Percentiles rank a stretch among this genome's conserved stretches.
Conservation (phyloP, 1,140 invertebrate genomes). For the Oppia nitens region DNA sequence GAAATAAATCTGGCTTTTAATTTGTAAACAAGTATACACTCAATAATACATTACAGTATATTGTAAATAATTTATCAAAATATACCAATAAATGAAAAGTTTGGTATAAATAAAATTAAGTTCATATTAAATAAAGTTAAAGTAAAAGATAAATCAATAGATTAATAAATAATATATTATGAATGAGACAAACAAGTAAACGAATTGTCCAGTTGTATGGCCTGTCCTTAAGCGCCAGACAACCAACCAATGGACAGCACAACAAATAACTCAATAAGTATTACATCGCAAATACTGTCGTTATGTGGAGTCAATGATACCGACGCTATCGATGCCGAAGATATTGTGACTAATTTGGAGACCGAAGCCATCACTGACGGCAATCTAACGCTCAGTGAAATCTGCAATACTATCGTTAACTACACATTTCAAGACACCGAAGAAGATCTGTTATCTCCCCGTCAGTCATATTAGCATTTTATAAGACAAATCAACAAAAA, state of each 20-base stretch:
- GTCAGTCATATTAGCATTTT: neutral
- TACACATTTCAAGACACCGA: conserved; percentile 6
- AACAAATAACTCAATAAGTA: neutral
- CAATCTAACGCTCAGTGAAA: neutral
- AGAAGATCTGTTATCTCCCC: neutral
- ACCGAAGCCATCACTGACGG: neutral
- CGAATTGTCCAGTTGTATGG: neutral
- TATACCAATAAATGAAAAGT: too few relatives aligned
- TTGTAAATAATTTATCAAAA: too few relatives aligned
- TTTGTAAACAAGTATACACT: too few relatives aligned
- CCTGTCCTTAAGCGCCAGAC: neutral
- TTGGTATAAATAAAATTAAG: too few relatives aligned
- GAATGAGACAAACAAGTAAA: too few relatives aligned
- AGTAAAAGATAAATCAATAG: too few relatives aligned
- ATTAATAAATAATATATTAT: too few relatives aligned
- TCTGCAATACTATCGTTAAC: neutral
- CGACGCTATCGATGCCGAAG: neutral
- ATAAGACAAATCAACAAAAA: neutral
- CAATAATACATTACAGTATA: too few relatives aligned
- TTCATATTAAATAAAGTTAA: too few relatives aligned
- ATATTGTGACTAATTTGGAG: neutral
- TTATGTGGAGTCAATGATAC: neutral
- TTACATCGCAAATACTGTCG: neutral
- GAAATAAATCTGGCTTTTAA: too few relatives aligned
- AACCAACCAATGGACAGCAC: neutral